Evolutionary conservation across 2,113 vertebrate genomes (phyloP).

Genomic region (Thalassarche chlororhynchos): DNA sequence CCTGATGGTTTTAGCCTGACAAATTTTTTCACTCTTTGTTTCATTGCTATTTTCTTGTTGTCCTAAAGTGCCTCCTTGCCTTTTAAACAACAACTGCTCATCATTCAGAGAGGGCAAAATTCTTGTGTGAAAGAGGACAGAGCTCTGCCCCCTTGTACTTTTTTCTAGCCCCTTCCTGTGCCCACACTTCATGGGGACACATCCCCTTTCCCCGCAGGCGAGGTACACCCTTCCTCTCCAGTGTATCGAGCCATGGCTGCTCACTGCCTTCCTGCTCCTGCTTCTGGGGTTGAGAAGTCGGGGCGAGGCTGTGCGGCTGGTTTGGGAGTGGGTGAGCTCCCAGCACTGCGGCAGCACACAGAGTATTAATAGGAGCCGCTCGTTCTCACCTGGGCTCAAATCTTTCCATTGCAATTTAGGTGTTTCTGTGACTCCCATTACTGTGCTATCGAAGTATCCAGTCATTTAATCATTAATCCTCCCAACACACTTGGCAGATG

Average conservation of each 20-base stretch:
- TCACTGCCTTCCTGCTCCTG: not conserved
- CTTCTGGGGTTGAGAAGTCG: not conserved
- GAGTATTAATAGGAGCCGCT: not conserved
- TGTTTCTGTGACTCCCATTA: not conserved
- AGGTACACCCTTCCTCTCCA: not conserved
- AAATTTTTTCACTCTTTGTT: not conserved
- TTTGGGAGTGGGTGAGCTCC: not conserved
- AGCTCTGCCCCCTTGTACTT: not conserved
- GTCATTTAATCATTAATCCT: not conserved
- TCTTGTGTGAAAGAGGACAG: not conserved
- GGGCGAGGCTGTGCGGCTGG: not conserved
- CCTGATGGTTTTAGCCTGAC: not conserved
- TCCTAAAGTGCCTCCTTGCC: not conserved
- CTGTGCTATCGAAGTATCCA: not conserved
- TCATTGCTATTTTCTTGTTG: not conserved
- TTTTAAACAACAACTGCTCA: not conserved
- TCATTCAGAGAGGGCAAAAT: not conserved
- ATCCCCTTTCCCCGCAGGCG: rapidly evolving
- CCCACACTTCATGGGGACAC: too few species aligned
- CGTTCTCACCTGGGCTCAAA: not conserved
- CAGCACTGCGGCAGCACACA: not conserved
- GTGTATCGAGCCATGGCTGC: rapidly evolving
- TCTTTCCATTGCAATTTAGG: not conserved
- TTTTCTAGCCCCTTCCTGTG: not conserved
- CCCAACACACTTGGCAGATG: not conserved